Conservation (phyloP, 30 jellyfish, hydroid and myxozoan genomes). For the Cassiopea xamachana region DNA sequence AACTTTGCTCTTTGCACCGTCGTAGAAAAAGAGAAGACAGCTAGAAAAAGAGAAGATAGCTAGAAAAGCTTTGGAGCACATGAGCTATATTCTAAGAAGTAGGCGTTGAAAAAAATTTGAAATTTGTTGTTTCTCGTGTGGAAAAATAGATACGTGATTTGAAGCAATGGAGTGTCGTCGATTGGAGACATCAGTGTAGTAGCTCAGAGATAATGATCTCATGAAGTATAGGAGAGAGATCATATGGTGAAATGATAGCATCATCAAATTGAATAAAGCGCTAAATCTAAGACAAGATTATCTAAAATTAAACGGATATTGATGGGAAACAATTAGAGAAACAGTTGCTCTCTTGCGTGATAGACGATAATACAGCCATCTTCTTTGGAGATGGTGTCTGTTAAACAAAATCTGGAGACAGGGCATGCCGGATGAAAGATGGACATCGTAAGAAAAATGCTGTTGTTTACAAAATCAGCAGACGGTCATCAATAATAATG, state of each 20-base stretch:
- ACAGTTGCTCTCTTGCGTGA: constrained; percentile 37
- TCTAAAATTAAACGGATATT: not conserved
- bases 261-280: not conserved
- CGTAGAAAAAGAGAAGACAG: no score
- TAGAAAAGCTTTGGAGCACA: not conserved
- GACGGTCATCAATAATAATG: not conserved
- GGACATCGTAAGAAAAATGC: not conserved
- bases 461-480: not conserved
- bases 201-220: no score
- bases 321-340: not conserved
- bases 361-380: not conserved
- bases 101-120: not conserved
- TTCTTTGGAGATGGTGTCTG: constrained; percentile 4
- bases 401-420: not conserved
- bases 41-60: no score
- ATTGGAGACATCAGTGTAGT: no score
- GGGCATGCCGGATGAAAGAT: not conserved
- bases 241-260: not conserved
- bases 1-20: no score
- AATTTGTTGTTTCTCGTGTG: no score
- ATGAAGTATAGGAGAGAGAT: no score
- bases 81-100: not conserved
- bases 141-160: no score
- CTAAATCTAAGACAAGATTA: not conserved
- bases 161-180: no score